phyloP scores from a whole-genome alignment of 2,888 invertebrate species.

The Diabrotica balteata region DNA sequence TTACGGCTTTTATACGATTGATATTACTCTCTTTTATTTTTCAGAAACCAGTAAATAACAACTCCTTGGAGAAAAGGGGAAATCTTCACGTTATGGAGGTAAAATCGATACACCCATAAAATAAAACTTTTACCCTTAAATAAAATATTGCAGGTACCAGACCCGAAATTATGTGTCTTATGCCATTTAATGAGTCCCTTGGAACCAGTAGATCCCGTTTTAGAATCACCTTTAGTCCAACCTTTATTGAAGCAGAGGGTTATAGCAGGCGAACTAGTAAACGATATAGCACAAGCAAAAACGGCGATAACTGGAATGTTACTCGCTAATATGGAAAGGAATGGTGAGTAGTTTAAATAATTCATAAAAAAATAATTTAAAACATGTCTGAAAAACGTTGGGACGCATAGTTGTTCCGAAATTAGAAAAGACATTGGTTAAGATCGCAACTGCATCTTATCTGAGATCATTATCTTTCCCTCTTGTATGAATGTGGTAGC shows the following conservation, averaged over 20 bases:
- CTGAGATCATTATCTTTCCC: too few species aligned
- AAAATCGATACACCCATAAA: slow-evolving; percentile 20
- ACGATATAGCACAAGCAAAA: slow-evolving; percentile 77
- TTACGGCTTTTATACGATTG: too few species aligned
- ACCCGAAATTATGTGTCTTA: slow-evolving; percentile 86
- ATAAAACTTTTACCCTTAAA: slow-evolving; percentile 1
- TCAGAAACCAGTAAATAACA: slow-evolving; percentile 53
- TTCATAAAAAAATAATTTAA: too few species aligned
- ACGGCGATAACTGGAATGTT: slow-evolving; percentile 83
- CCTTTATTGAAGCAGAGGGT: slow-evolving; percentile 80
- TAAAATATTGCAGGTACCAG: slow-evolving; percentile 68
- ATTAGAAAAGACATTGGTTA: too few species aligned
- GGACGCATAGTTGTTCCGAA: too few species aligned
- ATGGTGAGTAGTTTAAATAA: slow-evolving; percentile 64
- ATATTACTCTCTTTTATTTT: slow-evolving; percentile 18
- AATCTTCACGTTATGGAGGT: slow-evolving; percentile 59
- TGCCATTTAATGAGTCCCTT: slow-evolving; percentile 90
- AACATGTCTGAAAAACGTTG: too few species aligned
- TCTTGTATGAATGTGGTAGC: too few species aligned
- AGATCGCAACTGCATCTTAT: too few species aligned
- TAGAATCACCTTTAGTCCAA: slow-evolving; percentile 84
- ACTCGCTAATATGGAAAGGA: slow-evolving; percentile 88
- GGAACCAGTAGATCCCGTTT: slow-evolving; percentile 83
- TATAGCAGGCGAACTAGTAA: slow-evolving; percentile 78
- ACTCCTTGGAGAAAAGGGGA: slow-evolving; percentile 52